Conservation (phyloP, 2,797 vertebrate genomes). For the Cheirogaleus major region DNA sequence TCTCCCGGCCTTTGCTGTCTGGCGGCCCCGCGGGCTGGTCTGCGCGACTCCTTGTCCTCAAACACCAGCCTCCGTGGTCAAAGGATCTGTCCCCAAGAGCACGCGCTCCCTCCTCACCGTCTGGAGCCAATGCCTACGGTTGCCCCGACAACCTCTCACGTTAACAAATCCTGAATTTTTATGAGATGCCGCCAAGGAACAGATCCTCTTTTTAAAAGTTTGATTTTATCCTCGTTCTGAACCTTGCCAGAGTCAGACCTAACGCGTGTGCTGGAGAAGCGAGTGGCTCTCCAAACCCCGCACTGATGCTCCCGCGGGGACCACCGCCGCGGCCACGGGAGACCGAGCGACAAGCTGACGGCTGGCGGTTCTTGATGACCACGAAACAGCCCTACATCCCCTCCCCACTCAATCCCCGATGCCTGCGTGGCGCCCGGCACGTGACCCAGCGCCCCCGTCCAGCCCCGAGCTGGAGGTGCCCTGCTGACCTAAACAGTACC, state of each 20-base stretch:
- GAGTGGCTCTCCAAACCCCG: neutral
- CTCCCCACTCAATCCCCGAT: rapidly evolving
- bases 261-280: neutral
- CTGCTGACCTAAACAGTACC: no score
- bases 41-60: neutral
- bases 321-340: rapidly evolving
- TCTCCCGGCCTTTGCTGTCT: neutral
- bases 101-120: rapidly evolving
- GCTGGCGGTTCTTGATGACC: no score
- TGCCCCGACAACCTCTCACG: neutral
- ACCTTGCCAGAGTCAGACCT: neutral
- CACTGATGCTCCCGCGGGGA: rapidly evolving
- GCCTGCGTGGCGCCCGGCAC: rapidly evolving
- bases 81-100: neutral
- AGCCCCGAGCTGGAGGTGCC: neutral
- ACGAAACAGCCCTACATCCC: rapidly evolving
- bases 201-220: neutral
- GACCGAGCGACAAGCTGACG: neutral
- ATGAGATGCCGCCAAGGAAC: neutral
- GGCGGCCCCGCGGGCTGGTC: neutral
- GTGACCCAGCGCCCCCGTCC: rapidly evolving
- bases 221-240: neutral
- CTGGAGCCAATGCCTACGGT: neutral
- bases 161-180: neutral
- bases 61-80: neutral